These are phyloP conservation scores for Fulmarus glacialis DNA, from an alignment of 2,113 vertebrate species.

Conservation along the genomic window DNA sequence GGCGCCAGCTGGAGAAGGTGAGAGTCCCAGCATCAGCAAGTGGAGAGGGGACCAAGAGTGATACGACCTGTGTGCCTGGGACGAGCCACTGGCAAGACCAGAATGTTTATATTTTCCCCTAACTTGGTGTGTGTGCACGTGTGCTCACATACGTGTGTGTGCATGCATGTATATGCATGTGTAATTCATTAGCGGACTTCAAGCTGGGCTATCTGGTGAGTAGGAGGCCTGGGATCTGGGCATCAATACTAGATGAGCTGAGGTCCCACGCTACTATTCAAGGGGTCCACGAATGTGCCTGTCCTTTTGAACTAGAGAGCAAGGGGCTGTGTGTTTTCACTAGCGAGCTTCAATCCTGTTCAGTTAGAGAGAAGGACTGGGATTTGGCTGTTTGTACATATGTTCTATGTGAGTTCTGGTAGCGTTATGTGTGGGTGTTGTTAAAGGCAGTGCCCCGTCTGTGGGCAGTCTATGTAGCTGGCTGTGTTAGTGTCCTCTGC, in stretches of 20 bases:
- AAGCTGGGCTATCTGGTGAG: fast-evolving
- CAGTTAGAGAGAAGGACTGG: background rate
- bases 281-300: fast-evolving
- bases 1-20: fast-evolving
- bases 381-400: background rate
- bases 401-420: background rate
- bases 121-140: fast-evolving
- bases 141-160: background rate
- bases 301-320: background rate
- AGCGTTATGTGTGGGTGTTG: background rate
- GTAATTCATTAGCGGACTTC: background rate
- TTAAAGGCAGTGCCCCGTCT: background rate
- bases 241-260: background rate
- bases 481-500: background rate
- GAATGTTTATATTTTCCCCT: background rate
- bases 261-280: background rate
- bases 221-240: fast-evolving
- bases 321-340: background rate
- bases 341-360: background rate
- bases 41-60: background rate
- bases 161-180: fast-evolving
- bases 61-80: background rate
- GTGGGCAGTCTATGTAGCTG: background rate
- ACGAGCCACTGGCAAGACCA: background rate
- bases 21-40: background rate